These are phyloP conservation scores for Dendrolimus kikuchii DNA, from an alignment of 1,140 invertebrate genomes.

Conservation along the genomic window DNA sequence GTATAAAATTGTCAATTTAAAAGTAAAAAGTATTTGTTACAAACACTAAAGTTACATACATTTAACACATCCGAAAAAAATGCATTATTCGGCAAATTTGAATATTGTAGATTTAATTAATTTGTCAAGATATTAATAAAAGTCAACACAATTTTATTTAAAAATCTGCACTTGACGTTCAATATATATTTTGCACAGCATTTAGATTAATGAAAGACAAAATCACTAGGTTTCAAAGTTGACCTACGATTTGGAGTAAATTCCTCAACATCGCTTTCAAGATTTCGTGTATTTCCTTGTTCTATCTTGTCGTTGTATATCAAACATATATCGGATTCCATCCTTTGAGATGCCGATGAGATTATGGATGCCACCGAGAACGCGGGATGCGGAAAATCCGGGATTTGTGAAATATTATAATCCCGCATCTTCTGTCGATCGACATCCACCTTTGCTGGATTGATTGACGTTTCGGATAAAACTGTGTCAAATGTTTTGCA, in stretches of 20 bases:
- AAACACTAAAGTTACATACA: no score
- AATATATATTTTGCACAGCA: conserved; percentile 1
- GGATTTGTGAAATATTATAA: conserved; percentile 40
- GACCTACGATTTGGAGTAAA: conserved; percentile 39
- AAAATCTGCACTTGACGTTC: not conserved
- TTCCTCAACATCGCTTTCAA: conserved; percentile 7
- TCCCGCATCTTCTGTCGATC: conserved; percentile 25
- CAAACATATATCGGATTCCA: conserved; percentile 27
- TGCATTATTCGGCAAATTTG: no score
- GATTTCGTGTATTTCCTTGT: conserved; percentile 14
- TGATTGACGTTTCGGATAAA: conserved; percentile 1
- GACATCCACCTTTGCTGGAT: conserved; percentile 4
- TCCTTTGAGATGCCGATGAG: conserved; percentile 32
- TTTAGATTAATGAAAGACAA: conserved; percentile 11
- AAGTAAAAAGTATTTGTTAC: no score
- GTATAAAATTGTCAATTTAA: no score
- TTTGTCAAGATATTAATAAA: no score
- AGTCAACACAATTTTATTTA: no score
- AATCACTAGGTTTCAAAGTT: conserved; percentile 31
- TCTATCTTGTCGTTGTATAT: conserved; percentile 37
- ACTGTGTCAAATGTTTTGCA: not conserved
- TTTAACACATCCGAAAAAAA: no score
- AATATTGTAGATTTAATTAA: no score
- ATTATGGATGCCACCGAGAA: conserved; percentile 38
- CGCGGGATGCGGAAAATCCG: conserved; percentile 45